Evolutionary conservation across 2,888 invertebrate species (phyloP), one percentile per base, ranked within the genome.

Genomic region (Eupithecia dodoneata): DNA sequence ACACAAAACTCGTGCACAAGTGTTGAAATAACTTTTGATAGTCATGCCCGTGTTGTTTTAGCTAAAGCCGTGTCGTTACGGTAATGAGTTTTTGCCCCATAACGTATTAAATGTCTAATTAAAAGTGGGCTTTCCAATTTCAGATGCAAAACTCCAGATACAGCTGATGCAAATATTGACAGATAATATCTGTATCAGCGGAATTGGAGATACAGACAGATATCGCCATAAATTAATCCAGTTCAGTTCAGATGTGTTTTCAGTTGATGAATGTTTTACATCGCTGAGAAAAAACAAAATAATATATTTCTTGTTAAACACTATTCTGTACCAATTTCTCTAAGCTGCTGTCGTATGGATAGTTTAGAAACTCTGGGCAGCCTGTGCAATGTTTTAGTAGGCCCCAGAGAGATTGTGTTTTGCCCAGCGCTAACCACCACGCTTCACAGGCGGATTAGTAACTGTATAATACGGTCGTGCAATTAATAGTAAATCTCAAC

Each of bases 121-220:
- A 70, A 70, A 45, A 69, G n/a, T 47, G 45, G 30, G 13, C 9
- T 70, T 70, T 47, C 18, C 30, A 45, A 70, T 45, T 70, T 18
- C 70, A 13, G 12, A 45, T 45, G 4, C 45, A 13, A 30, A 13
- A 3, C 12, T 18, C 45, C 15, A 45, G 42, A n/a, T 69, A 47
- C 70, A 41, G 30, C n/a, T 73, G 45, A 65, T 65, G 41, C 63
- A 65, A 72, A 72, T 47, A 44, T 65, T 59, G 47, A 65, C 72
- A 65, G 30, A 30, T 30, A 30, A 30, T 30, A 30, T 45, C 7
- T 45, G 45, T 6, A 45, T 45, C 45, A 45, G 45, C 45, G 45
- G 7, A 45, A 45, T 7, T 45, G 45, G 45, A 45, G 45, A 45
- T 45, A 7, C 6, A 45, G 45, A 45, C 72, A 47, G 49, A 66